Evolutionary conservation across 2,113 vertebrate species (phyloP).

Genomic region (Triplophysa siluroides): DNA sequence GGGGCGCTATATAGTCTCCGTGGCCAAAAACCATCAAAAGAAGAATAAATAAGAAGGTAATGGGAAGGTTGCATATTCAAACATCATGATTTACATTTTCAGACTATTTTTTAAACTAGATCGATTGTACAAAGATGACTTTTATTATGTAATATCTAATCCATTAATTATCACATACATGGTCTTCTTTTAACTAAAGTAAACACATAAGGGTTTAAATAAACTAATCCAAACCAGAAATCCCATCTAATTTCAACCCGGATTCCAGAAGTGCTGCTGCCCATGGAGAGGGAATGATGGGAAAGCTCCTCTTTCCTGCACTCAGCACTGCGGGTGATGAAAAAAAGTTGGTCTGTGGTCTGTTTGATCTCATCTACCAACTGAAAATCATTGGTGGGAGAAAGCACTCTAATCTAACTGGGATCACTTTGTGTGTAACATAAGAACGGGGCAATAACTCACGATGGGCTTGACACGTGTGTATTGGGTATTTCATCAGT

Average conservation of each 20-base stretch:
- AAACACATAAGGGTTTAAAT: slow-evolving; percentile 8
- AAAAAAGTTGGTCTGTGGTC: slow-evolving; percentile 36
- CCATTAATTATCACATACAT: too few species aligned
- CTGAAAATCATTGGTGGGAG: neutral
- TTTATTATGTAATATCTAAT: too few species aligned
- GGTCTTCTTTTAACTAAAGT: neutral
- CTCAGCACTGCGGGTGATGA: slow-evolving; percentile 39
- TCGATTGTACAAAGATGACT: too few species aligned
- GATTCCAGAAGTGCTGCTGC: slow-evolving; percentile 13
- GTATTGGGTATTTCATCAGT: neutral
- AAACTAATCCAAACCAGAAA: slow-evolving; percentile 26
- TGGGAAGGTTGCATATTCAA: too few species aligned
- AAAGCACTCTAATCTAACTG: slow-evolving; percentile 4
- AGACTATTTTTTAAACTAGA: too few species aligned
- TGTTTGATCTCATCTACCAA: slow-evolving; percentile 37
- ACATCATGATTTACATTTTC: too few species aligned
- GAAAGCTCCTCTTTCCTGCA: slow-evolving; percentile 19
- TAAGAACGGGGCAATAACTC: neutral
- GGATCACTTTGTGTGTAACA: slow-evolving; percentile 1
- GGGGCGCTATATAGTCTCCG: too few species aligned
- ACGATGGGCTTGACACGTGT: neutral
- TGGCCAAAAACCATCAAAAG: too few species aligned
- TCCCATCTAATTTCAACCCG: slow-evolving; percentile 25
- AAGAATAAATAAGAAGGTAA: too few species aligned
- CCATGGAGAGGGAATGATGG: slow-evolving; percentile 7